These are phyloP conservation scores for Carpatolechia fugitivella DNA, from an alignment of 2,888 invertebrate species.

Conservation along the genomic window DNA sequence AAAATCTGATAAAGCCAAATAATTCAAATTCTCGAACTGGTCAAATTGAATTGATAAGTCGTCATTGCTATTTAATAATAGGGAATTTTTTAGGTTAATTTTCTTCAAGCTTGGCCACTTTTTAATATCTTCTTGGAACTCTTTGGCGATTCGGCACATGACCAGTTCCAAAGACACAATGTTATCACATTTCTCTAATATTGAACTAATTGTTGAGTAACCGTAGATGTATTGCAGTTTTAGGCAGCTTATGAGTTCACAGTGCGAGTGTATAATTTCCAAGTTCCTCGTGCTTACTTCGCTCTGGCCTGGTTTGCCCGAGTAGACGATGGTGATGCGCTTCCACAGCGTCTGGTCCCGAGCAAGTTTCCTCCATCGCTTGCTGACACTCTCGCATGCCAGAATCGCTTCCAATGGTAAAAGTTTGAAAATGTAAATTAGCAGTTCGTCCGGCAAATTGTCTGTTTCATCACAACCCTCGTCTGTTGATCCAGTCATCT, in stretches of 20 bases:
- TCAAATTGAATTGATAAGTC: slow-evolving; percentile 54
- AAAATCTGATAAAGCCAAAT: slow-evolving; percentile 62
- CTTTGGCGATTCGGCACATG: slow-evolving; percentile 62
- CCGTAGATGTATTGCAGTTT: slow-evolving; percentile 64
- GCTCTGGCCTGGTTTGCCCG: slow-evolving; percentile 57
- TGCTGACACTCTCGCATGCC: slow-evolving; percentile 56
- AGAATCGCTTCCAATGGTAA: slow-evolving; percentile 55
- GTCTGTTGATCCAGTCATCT: slow-evolving; percentile 34
- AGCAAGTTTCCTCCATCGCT: slow-evolving; percentile 55
- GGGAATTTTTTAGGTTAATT: slow-evolving; percentile 63
- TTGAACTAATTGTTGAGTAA: slow-evolving; percentile 48
- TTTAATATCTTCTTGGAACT: slow-evolving; percentile 51
- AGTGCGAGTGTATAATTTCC: slow-evolving; percentile 51
- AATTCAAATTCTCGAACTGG: slow-evolving; percentile 51
- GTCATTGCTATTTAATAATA: slow-evolving; percentile 39
- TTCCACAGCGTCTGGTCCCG: slow-evolving; percentile 58
- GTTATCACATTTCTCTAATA: slow-evolving; percentile 54
- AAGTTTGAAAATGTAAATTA: slow-evolving; percentile 58
- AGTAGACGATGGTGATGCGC: slow-evolving; percentile 50
- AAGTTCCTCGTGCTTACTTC: slow-evolving; percentile 52
- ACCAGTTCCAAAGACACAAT: slow-evolving; percentile 59
- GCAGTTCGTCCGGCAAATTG: slow-evolving; percentile 60
- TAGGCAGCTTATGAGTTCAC: slow-evolving; percentile 48
- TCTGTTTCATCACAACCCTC: slow-evolving; percentile 34
- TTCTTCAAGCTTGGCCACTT: slow-evolving; percentile 57